Conservation (phyloP, 2,888 invertebrate genomes). For the Zonitis immaculata region DNA sequence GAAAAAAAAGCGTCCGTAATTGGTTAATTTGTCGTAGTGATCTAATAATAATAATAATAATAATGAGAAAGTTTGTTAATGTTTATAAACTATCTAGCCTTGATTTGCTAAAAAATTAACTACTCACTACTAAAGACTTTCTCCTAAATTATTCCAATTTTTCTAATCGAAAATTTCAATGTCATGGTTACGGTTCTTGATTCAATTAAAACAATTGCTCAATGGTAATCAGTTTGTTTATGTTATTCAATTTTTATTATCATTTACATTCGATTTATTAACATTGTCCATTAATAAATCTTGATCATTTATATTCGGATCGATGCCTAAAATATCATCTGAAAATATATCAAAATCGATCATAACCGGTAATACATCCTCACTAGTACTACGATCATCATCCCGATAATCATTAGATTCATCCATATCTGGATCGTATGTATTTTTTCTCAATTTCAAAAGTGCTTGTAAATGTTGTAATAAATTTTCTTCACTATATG, state of each 20-base stretch:
- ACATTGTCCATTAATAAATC: no score
- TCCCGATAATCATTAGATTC: no score
- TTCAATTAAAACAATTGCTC: no score
- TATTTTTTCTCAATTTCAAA: no score
- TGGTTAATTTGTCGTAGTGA: not conserved
- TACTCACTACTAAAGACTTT: no score
- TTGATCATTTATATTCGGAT: conserved; percentile 38
- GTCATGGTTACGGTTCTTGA: conserved; percentile 10
- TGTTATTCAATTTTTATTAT: not conserved
- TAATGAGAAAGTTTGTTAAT: conserved; percentile 3
- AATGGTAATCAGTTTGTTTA: not conserved
- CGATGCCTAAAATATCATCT: conserved; percentile 52
- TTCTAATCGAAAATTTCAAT: conserved; percentile 5
- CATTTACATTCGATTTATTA: no score
- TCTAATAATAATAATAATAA: no score
- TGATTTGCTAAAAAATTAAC: not conserved
- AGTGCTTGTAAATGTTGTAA: conserved; percentile 33
- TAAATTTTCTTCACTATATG: conserved; percentile 26
- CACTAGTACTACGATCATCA: no score
- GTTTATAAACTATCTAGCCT: conserved; percentile 5
- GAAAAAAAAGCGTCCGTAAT: no score
- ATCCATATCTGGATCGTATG: no score
- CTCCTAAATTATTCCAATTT: conserved; percentile 7
- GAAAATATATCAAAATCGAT: conserved; percentile 49
- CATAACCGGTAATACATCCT: conserved; percentile 14